Base-by-base conservation (phyloP, 2,888 invertebrate genomes). In the Andrena fulva region DNA sequence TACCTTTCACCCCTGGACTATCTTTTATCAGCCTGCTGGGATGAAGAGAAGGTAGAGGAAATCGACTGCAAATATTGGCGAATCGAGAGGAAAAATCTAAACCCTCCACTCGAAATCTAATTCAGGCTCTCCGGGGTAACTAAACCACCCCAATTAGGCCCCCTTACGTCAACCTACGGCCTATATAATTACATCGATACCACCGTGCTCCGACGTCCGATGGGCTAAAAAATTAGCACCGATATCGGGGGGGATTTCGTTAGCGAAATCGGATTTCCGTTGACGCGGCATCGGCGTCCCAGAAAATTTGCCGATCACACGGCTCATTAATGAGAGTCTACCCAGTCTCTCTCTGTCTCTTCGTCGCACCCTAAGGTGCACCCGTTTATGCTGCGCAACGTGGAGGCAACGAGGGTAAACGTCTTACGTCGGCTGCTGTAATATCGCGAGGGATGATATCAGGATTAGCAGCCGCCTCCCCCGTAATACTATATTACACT, bases 301-400 rank as follows among this genome's bases (percentile, higher is more conserved):
- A 78, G 80, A 79, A 81, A 79, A 81, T 79, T 81, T 79, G 73
- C 64, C 80, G 66, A 81, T 81, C 80, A 81, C 64, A 79, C 64
- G 79, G 68, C 80, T 73, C 80, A 73, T 80, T 81, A 79, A 73
- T 73, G 79, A 73, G 54, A 79, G 27, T 69, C 73, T 52, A 50
- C 56, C 50, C 50, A 5, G 50, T 16, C 42, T 42, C 42, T 42
- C 24, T 12, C 56, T 27, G 27, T 12, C 24, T 12, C 56, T 8
- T 27, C 56, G 20, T 54, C 54, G 8, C 54, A 20, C 54, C 56
- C 12, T 24, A 10, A 24, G 20, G 7, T 56, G 4, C 64, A 42
- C 20, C 73, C 79, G 80, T 78, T 81, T 79, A 73, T 69, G 63
- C 72, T 31, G 56, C 29, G 64, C 54, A 29, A 48, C 70, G 10